phyloP scores from a whole-genome alignment of 2,113 vertebrate genomes.

The Emberiza fucata region DNA sequence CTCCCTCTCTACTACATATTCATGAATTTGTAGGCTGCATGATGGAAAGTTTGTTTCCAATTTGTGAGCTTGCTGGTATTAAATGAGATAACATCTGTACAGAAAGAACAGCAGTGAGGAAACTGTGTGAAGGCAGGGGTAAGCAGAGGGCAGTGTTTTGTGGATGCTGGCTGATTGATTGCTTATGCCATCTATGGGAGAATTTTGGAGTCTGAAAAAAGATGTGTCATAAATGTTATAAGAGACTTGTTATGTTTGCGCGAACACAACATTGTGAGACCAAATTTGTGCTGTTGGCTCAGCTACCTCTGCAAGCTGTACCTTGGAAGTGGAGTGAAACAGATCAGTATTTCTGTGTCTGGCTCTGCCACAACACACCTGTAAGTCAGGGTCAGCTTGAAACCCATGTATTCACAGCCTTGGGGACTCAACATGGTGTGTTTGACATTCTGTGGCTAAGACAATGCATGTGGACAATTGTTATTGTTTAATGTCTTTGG shows the following conservation, averaged over 20 bases:
- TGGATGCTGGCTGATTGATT: background rate
- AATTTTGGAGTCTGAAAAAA: background rate
- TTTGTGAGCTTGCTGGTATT: background rate
- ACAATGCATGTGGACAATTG: background rate
- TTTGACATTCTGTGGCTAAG: background rate
- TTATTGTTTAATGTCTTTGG: background rate
- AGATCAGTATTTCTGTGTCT: background rate
- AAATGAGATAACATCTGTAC: background rate
- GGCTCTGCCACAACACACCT: fast-evolving
- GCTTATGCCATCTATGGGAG: background rate
- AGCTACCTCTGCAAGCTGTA: background rate
- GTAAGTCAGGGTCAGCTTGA: background rate
- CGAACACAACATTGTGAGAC: fast-evolving
- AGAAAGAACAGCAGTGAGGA: background rate
- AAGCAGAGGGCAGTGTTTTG: background rate
- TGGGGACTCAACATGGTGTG: background rate
- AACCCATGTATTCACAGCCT: background rate
- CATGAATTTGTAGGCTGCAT: background rate
- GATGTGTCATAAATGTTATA: background rate
- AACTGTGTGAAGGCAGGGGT: background rate
- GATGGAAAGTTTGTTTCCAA: background rate
- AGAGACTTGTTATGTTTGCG: background rate
- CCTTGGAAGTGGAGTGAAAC: fast-evolving
- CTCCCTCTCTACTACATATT: background rate
- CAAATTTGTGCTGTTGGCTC: background rate